phyloP scores from a whole-genome alignment of 2,113 vertebrate genomes.

The Alosa alosa region DNA sequence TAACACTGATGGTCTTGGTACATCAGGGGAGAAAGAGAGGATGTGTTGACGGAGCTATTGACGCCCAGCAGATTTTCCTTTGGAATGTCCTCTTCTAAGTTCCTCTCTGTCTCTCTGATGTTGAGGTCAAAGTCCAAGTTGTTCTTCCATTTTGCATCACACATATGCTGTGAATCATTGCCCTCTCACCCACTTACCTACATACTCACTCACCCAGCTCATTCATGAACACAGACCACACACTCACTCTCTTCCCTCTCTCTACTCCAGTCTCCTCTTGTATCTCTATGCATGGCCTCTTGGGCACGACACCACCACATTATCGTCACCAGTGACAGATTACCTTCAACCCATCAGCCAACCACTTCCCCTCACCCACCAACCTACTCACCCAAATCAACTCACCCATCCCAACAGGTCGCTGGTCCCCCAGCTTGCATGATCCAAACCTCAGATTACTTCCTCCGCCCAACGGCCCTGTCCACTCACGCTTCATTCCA shows the following conservation, averaged over 20 bases:
- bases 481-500: neutral
- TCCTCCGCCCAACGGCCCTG: neutral
- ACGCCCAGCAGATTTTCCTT: neutral
- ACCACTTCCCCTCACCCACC: neutral
- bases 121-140: neutral
- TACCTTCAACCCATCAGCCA: too few species aligned
- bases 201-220: neutral
- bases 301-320: neutral
- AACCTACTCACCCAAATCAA: constrained; percentile 18
- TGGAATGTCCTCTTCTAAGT: neutral
- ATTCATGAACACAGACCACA: neutral
- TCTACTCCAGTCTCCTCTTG: neutral
- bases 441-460: neutral
- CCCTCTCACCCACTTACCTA: neutral
- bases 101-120: neutral
- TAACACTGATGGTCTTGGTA: neutral
- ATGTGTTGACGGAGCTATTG: neutral
- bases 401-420: neutral
- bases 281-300: neutral
- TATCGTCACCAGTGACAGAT: neutral
- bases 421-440: neutral
- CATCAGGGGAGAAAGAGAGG: neutral
- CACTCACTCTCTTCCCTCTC: neutral
- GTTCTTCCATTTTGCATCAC: neutral
- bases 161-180: neutral